These are phyloP conservation scores for Epizoanthus stellaris DNA, from an alignment of 92 coral and sea anemone genomes.

Conservation along the genomic window DNA sequence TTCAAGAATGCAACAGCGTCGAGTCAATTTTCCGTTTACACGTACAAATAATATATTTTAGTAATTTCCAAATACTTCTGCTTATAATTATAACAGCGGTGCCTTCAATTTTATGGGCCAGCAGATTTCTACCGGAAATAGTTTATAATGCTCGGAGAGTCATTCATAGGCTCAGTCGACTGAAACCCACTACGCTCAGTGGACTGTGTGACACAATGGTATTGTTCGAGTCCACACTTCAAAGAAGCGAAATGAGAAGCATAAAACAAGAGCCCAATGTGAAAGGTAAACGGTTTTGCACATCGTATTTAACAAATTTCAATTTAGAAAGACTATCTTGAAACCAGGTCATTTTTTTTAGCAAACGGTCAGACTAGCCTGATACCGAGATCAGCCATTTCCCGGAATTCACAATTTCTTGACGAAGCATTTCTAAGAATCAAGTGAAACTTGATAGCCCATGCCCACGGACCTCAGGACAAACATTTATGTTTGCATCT, in stretches of 20 bases:
- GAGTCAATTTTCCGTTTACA: too few relatives aligned
- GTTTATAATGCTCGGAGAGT: background rate
- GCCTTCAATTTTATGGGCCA: constrained; percentile 27
- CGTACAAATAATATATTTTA: too few relatives aligned
- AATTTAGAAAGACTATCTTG: background rate
- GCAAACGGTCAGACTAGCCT: background rate
- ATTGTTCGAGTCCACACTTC: background rate
- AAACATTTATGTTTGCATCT: background rate
- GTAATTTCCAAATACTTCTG: too few relatives aligned
- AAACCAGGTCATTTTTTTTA: constrained; percentile 15
- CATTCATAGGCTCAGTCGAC: constrained; percentile 9
- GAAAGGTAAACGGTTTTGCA: constrained; percentile 20
- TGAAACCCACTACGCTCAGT: background rate
- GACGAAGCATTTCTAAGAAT: constrained; percentile 34
- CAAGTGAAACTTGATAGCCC: constrained; percentile 2
- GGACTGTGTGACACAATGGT: constrained; percentile 18
- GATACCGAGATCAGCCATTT: constrained; percentile 2
- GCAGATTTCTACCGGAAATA: background rate
- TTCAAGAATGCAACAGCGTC: too few relatives aligned
- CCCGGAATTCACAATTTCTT: constrained; percentile 28
- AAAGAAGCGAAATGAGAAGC: constrained; percentile 7
- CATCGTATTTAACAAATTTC: background rate
- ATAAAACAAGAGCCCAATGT: constrained; percentile 15
- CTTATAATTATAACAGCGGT: background rate
- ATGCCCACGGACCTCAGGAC: background rate